These are phyloP conservation scores for Sarcophaga rosellei DNA, from an alignment of 2,888 invertebrate genomes.

Conservation along the genomic window DNA sequence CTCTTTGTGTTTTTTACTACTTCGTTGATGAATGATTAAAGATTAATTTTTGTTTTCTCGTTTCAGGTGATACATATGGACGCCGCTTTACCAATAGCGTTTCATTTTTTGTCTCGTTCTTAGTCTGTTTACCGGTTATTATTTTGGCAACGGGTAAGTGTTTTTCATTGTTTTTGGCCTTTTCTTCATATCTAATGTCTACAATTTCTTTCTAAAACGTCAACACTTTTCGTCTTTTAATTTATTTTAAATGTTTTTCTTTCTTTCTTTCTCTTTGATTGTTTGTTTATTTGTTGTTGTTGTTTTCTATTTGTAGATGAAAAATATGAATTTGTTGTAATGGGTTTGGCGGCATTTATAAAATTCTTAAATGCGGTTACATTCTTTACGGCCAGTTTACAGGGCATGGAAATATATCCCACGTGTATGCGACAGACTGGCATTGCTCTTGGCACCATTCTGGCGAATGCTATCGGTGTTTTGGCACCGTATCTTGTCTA, in stretches of 20 bases:
- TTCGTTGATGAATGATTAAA: background rate
- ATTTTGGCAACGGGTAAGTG: slow-evolving; percentile 79
- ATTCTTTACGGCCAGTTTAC: slow-evolving; percentile 84
- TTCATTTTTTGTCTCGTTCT: slow-evolving; percentile 80
- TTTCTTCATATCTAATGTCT: too few relatives aligned
- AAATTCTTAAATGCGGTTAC: slow-evolving; percentile 83
- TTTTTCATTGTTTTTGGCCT: background rate
- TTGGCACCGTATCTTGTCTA: slow-evolving; percentile 85
- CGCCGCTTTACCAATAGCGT: slow-evolving; percentile 82
- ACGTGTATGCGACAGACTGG: slow-evolving; percentile 86
- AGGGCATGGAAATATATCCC: slow-evolving; percentile 86
- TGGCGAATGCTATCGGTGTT: slow-evolving; percentile 83
- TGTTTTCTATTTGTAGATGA: slow-evolving; percentile 72
- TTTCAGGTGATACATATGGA: slow-evolving; percentile 82
- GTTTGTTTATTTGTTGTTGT: background rate
- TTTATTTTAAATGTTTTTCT: background rate
- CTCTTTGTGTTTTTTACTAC: background rate
- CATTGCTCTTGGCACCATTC: slow-evolving; percentile 83
- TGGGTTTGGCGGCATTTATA: slow-evolving; percentile 81
- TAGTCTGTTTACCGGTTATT: slow-evolving; percentile 81
- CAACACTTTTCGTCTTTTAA: slow-evolving; percentile 9
- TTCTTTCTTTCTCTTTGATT: background rate
- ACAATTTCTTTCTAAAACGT: background rate
- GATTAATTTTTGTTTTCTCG: slow-evolving; percentile 10
- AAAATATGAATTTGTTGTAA: slow-evolving; percentile 76